Evolutionary conservation across 2,888 invertebrate genomes (phyloP).

Genomic region (Allophyes oxyacanthae): DNA sequence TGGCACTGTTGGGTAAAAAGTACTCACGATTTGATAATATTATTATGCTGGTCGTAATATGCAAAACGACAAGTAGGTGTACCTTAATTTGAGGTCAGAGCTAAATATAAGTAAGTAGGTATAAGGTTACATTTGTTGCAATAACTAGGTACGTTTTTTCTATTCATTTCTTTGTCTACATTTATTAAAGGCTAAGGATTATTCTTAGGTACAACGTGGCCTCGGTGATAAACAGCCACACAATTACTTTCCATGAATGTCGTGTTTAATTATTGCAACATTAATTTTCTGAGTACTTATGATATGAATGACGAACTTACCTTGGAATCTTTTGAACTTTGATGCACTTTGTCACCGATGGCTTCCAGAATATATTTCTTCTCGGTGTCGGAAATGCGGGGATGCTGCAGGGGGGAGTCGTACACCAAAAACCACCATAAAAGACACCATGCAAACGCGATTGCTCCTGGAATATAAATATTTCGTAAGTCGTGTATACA

Average conservation of each 20-base stretch:
- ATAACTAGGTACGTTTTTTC: no score
- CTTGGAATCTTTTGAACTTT: constrained; percentile 76
- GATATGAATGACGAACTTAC: constrained; percentile 51
- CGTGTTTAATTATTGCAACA: constrained; percentile 8
- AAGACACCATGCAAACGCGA: constrained; percentile 87
- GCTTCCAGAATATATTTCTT: constrained; percentile 90
- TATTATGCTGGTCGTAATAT: constrained; percentile 2
- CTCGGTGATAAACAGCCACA: constrained; percentile 11
- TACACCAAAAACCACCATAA: constrained; percentile 90
- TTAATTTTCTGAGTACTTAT: neutral
- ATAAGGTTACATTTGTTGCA: no score
- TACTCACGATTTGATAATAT: constrained; percentile 34
- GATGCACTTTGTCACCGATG: constrained; percentile 88
- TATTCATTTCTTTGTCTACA: no score
- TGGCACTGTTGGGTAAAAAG: constrained; percentile 3
- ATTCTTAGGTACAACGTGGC: constrained; percentile 8
- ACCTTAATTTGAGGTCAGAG: constrained; percentile 35
- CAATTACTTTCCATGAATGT: constrained; percentile 16
- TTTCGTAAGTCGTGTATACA: neutral
- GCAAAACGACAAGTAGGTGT: constrained; percentile 23
- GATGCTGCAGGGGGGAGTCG: constrained; percentile 91
- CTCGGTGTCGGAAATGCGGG: constrained; percentile 90
- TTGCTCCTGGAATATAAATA: constrained; percentile 72
- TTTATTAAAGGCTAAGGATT: no score
- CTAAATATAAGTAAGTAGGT: constrained; percentile 17